A percentile compares a stretch with the other conserved stretches of the same genome.
These are phyloP conservation scores for Dynastes maya DNA, from an alignment of 2,888 invertebrate species.

Conservation along the genomic window DNA sequence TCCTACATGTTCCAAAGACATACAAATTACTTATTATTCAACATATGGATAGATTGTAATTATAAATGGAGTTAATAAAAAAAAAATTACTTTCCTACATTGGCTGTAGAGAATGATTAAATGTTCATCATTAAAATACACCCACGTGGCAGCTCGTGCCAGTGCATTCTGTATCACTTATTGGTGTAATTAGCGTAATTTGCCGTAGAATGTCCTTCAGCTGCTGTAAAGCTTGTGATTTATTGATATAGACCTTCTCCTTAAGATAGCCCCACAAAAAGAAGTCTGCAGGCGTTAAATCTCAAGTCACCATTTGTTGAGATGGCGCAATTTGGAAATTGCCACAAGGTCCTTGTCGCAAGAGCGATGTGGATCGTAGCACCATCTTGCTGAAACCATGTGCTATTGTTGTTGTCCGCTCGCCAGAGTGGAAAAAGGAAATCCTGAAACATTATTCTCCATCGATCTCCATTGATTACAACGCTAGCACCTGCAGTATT, in stretches of 20 bases:
- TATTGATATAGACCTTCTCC: not conserved
- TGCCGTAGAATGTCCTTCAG: not conserved
- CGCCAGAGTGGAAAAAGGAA: not conserved
- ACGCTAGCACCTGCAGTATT: not conserved
- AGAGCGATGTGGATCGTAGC: too few species aligned
- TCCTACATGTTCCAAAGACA: too few species aligned
- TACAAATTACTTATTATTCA: too few species aligned
- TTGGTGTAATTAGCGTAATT: too few species aligned
- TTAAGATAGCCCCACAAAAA: not conserved
- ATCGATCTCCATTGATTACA: not conserved
- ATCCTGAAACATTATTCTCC: not conserved
- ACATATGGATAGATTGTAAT: too few species aligned
- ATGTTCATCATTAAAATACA: too few species aligned
- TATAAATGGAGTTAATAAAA: too few species aligned
- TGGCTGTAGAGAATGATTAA: too few species aligned
- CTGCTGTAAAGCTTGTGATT: not conserved
- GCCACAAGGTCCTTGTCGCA: not conserved
- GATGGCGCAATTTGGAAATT: not conserved
- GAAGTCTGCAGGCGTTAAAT: not conserved
- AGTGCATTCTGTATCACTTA: too few species aligned
- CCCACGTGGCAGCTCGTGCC: too few species aligned
- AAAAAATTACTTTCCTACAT: too few species aligned
- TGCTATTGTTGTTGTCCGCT: not conserved
- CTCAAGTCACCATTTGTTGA: not conserved
- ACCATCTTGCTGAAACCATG: not conserved